Conservation (phyloP, 1,140 invertebrate species). For the Neodiprion fabricii region DNA sequence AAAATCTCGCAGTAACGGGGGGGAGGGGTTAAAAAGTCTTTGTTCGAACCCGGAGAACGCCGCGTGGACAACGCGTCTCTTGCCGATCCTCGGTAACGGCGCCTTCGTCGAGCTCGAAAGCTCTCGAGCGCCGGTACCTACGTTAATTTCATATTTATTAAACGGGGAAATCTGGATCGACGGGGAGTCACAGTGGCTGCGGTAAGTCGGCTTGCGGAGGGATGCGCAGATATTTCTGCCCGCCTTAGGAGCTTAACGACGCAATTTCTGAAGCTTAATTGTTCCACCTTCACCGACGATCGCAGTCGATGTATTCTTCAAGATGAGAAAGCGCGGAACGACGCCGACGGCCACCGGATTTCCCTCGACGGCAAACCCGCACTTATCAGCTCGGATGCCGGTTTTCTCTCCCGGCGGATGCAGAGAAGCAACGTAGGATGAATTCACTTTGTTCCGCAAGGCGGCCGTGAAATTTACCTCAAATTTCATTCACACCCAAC, state of each 20-base stretch:
- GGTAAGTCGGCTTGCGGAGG: neutral
- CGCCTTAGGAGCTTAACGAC: neutral
- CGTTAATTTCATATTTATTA: too few species aligned
- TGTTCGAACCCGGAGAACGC: neutral
- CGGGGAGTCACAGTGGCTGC: neutral
- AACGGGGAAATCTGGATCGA: neutral
- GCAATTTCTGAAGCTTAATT: constrained; percentile 3
- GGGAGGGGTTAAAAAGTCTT: neutral
- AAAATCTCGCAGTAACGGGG: neutral
- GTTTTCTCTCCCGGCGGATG: neutral
- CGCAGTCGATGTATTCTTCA: neutral
- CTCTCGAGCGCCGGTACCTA: too few species aligned
- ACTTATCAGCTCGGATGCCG: neutral
- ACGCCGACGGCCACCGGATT: neutral
- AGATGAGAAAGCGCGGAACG: constrained; percentile 7
- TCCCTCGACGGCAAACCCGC: neutral
- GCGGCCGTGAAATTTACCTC: constrained; percentile 1
- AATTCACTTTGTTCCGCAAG: neutral
- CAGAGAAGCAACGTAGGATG: neutral
- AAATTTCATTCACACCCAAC: neutral
- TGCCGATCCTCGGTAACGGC: neutral
- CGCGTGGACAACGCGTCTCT: neutral
- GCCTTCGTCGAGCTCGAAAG: neutral
- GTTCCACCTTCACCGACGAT: neutral
- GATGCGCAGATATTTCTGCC: neutral